These are phyloP conservation scores for Galerucella pusilla DNA, from an alignment of 2,888 invertebrate species.

Conservation along the genomic window DNA sequence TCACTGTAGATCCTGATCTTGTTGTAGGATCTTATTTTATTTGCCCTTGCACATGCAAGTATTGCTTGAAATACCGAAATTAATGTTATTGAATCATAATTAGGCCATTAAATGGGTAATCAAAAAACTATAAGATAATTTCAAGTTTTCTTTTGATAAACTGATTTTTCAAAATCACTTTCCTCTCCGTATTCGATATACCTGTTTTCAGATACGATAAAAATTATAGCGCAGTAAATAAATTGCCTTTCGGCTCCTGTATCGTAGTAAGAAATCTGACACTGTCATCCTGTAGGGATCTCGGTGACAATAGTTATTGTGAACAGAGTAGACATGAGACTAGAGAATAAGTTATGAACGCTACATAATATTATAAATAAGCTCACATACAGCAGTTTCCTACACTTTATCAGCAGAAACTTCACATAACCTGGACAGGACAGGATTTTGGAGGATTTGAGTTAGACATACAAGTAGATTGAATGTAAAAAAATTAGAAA, in stretches of 20 bases:
- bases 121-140: not conserved
- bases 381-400: constrained; percentile 47
- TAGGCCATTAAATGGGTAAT: not conserved
- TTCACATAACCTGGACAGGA: constrained; percentile 36
- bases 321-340: constrained; percentile 36
- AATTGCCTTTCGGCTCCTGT: constrained; percentile 21
- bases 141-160: not conserved
- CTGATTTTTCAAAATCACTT: not conserved
- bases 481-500: not conserved
- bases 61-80: too few species aligned
- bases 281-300: constrained; percentile 34
- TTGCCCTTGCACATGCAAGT: too few species aligned
- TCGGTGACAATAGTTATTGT: constrained; percentile 37
- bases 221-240: constrained; percentile 24
- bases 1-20: too few species aligned
- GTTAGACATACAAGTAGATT: not conserved
- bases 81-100: not conserved
- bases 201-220: constrained; percentile 1
- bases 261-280: constrained; percentile 37
- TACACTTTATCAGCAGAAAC: constrained; percentile 48
- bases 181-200: not conserved
- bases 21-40: too few species aligned
- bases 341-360: constrained; percentile 44
- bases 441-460: constrained; percentile 37
- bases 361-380: constrained; percentile 49